A percentile compares a stretch with the other conserved stretches of the same genome.
phyloP scores from a whole-genome alignment of 2,113 vertebrate genomes.

The Pedionomus torquatus region DNA sequence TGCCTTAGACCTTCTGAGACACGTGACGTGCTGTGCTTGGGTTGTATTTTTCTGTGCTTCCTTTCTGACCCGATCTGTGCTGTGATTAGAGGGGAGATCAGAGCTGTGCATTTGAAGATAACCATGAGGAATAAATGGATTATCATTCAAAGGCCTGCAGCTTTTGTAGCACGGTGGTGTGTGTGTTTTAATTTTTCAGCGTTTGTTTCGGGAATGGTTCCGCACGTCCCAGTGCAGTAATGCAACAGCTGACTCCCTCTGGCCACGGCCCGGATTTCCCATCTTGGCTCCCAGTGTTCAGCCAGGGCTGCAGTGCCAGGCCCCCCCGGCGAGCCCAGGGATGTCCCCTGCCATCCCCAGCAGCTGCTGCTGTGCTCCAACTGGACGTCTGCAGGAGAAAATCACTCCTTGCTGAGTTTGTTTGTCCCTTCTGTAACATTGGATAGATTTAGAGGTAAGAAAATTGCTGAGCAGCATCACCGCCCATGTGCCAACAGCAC shows the following conservation, averaged over 20 bases:
- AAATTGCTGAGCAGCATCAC: neutral
- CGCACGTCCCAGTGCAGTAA: neutral
- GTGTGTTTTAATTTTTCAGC: conserved; percentile 38
- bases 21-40: neutral
- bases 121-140: neutral
- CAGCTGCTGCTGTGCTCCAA: neutral
- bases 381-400: neutral
- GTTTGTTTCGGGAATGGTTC: neutral
- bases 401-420: neutral
- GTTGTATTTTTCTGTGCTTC: neutral
- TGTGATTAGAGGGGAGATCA: neutral
- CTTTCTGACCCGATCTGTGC: neutral
- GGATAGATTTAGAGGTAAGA: neutral
- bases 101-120: neutral
- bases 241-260: neutral
- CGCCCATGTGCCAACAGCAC: neutral
- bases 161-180: neutral
- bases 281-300: neutral
- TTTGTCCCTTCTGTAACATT: neutral
- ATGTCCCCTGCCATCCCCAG: neutral
- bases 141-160: neutral
- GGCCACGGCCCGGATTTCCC: neutral
- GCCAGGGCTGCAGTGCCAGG: rapidly evolving
- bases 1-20: conserved; percentile 27
- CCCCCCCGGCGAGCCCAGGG: neutral